A percentile compares a stretch with the other conserved stretches of the same genome.
phyloP scores from a whole-genome alignment of 1,140 invertebrate species.

The Brachionus plicatilis region DNA sequence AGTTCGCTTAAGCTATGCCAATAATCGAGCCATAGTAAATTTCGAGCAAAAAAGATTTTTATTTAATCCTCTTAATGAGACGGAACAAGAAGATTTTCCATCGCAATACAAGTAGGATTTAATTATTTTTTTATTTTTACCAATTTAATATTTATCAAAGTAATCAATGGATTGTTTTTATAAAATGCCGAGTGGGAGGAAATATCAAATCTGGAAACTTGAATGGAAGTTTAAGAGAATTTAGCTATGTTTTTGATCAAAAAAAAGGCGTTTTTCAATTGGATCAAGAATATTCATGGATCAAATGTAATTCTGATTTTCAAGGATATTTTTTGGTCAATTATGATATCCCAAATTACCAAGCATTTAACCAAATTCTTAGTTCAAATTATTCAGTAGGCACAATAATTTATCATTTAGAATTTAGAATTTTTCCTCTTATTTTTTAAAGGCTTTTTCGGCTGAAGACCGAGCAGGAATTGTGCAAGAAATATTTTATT shows the following conservation, averaged over 20 bases:
- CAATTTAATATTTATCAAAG: slow-evolving; percentile 47
- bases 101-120: neutral
- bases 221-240: slow-evolving; percentile 41
- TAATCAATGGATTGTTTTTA: slow-evolving; percentile 2
- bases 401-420: neutral
- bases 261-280: slow-evolving; percentile 1
- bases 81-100: neutral
- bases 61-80: neutral
- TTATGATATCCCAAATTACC: neutral
- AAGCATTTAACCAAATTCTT: slow-evolving; percentile 4
- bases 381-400: neutral
- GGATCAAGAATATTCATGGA: neutral
- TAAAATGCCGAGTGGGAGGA: slow-evolving; percentile 30
- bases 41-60: neutral
- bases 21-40: neutral
- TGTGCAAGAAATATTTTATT: neutral
- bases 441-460: neutral
- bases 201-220: neutral
- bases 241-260: slow-evolving; percentile 42
- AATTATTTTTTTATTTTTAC: neutral
- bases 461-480: neutral
- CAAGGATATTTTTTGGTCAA: slow-evolving; percentile 4
- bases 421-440: neutral
- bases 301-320: slow-evolving; percentile 35
- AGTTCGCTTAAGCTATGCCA: neutral